phyloP scores from a whole-genome alignment of 2,797 vertebrate species.

The Crocodylus rhombifer region DNA sequence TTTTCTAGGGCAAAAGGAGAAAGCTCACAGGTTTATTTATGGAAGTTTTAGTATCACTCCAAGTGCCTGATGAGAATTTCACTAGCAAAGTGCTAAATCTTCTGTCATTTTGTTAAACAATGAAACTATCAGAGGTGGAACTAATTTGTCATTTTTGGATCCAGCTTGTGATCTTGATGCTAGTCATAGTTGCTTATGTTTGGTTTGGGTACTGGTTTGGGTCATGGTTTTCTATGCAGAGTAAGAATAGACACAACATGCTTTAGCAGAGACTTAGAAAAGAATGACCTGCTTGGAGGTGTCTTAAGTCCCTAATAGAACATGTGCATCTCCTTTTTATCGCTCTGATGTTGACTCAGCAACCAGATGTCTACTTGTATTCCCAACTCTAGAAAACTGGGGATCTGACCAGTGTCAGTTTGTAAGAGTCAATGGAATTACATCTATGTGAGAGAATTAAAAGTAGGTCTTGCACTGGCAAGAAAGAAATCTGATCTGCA shows the following conservation, averaged over 20 bases:
- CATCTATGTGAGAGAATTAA: not conserved
- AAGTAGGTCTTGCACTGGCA: too few species aligned
- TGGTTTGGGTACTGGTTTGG: not conserved
- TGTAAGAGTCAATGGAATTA: not conserved
- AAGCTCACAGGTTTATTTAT: not conserved
- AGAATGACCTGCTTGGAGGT: not conserved
- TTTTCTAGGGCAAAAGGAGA: not conserved
- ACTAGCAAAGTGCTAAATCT: not conserved
- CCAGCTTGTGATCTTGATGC: not conserved
- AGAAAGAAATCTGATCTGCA: not conserved
- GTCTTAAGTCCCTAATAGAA: not conserved
- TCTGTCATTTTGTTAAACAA: not conserved
- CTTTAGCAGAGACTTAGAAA: not conserved
- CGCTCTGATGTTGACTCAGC: too few species aligned
- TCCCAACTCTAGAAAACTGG: not conserved
- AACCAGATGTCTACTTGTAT: not conserved
- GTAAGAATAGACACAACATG: not conserved
- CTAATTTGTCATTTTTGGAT: not conserved
- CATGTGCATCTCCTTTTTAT: not conserved
- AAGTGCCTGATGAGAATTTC: not conserved
- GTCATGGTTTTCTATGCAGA: not conserved
- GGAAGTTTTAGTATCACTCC: not conserved
- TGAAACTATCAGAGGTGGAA: not conserved
- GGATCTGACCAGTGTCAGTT: not conserved
- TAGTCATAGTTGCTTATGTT: not conserved